Evolutionary conservation across 2,888 invertebrate species (phyloP).

Genomic region (Drosophila cracens): DNA sequence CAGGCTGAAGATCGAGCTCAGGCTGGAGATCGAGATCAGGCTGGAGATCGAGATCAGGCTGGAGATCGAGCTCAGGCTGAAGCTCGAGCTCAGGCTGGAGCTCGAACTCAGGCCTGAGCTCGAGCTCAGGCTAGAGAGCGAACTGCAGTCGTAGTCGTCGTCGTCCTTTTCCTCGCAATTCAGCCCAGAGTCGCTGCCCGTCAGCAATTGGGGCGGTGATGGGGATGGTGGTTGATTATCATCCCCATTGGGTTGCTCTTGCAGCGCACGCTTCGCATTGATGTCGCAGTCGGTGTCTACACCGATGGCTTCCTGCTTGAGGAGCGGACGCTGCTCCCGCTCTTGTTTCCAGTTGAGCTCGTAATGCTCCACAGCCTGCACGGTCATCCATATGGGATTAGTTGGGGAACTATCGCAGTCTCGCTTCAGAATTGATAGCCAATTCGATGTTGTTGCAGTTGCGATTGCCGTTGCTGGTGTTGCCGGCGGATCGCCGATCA

Average conservation of each 20-base stretch:
- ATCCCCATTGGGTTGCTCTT: conserved; percentile 9
- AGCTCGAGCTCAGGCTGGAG: too few relatives aligned
- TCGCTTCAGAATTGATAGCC: neutral
- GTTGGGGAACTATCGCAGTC: conserved; percentile 52
- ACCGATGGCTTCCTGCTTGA: conserved; percentile 5
- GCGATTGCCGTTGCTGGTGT: neutral
- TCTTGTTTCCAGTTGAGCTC: conserved; percentile 73
- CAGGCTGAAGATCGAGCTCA: conserved; percentile 1
- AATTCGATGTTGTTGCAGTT: neutral
- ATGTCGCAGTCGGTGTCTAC: neutral
- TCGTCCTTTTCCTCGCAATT: conserved; percentile 34
- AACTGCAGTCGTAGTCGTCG: neutral
- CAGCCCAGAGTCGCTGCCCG: conserved; percentile 50
- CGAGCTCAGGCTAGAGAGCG: conserved; percentile 39
- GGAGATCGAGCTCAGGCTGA: too few relatives aligned
- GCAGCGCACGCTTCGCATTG: conserved; percentile 15
- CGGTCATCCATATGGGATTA: conserved; percentile 44
- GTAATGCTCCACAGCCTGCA: conserved; percentile 74
- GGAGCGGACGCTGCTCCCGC: neutral
- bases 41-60: too few relatives aligned
- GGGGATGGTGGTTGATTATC: conserved; percentile 26
- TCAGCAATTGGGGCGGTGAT: conserved; percentile 2
- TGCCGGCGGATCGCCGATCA: conserved; percentile 50
- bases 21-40: conserved; percentile 34
- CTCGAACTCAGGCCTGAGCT: too few relatives aligned